Evolutionary conservation across 2,797 vertebrate genomes (phyloP), one percentile per base, ranked within the genome.

Genomic region (Myiothlypis chrysogaster): DNA sequence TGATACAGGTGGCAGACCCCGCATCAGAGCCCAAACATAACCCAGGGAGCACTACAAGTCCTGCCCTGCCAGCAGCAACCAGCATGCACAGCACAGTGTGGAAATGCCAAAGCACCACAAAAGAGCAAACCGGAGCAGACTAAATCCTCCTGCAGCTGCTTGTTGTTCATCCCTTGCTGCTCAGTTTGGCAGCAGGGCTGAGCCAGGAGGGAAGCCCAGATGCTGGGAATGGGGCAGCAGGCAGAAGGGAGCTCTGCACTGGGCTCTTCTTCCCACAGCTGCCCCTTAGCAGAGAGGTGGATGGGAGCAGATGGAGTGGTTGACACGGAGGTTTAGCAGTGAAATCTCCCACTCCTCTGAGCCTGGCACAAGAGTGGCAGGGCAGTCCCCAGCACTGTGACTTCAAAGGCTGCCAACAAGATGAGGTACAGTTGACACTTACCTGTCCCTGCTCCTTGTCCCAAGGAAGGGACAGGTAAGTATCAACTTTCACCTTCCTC

Each of bases 131-230:
- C 61, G 41, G 55, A 59, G 44, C 0, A 0, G 35, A 30, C 2
- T 89, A 87, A 92, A 86, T 89, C 70, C 66, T 76, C 69, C 75
- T 89, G 28, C 89, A 93, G 70, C 70, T 80, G 55, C 70, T 68
- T 64, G 30, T 44, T 1, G 0, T 17, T 68, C 57, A 53, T 64
- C 17, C 47, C 46, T 47, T 11, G 24, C 34, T 85, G 76, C 47
- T 87, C 68, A 64, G 43, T 66, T 88, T 72, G 55, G 49, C 65
- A 69, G 65, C 3, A 1, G 30, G 50, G 39, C 39, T 90, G 66
- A 87, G 27, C 28, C 43, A 22, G 55, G 50, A 78, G 69, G 65
- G 25, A 73, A 78, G 6, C 25, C 49, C 37, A 6, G 12, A 9
- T n/a, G 30, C 37, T 50, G 65, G 75, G 46, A 56, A 57, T 10